Base-by-base conservation (phyloP, 2,888 invertebrate genomes). In the Drosophila falleni region DNA sequence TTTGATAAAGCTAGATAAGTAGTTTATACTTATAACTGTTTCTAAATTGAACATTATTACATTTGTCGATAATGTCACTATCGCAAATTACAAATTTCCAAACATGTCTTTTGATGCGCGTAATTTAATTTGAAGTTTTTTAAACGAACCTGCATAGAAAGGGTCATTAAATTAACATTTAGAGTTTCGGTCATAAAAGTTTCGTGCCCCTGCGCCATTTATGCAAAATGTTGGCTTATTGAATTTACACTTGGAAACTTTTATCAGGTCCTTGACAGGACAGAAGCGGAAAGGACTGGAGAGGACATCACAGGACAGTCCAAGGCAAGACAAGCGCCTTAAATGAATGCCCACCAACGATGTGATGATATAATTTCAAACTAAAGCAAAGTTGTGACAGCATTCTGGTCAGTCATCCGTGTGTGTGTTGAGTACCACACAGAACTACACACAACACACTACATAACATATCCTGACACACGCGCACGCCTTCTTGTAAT, bases 141-240 rank as follows among this genome's bases (percentile, higher is more conserved):
- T 13, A 46, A 63, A 16, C 31, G 55, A 31, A n/a, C 46, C 11
- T 19, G 3, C 8, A 35, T 55, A 23, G n/a, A 79, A 63, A 69
- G 72, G 59, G 67, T 80, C 61, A 83, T 82, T 80, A 73, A 82
- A 86, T 86, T 78, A 80, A 64, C 67, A 71, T 80, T 71, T 55
- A 46, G 63, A 61, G 63, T 74, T 69, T 69, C n/a, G 39, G 46
- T 35, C 35, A 33, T 13, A 15, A 63, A 82, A 83, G 50, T 86
- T 75, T 69, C 11, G 35, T 71, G 46, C 42, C 26, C 55, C 46
- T 60, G 54, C 33, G 58, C 50, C 78, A 70, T 63, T 87, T 86
- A 81, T 87, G 87, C 72, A 87, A 83, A 82, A 72, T 78, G 71
- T 69, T 75, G 70, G 62, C 66, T 80, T 75, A 88, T 86, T 82